Evolutionary conservation across 2,888 invertebrate species (phyloP).

Genomic region (Melanophora roralis): DNA sequence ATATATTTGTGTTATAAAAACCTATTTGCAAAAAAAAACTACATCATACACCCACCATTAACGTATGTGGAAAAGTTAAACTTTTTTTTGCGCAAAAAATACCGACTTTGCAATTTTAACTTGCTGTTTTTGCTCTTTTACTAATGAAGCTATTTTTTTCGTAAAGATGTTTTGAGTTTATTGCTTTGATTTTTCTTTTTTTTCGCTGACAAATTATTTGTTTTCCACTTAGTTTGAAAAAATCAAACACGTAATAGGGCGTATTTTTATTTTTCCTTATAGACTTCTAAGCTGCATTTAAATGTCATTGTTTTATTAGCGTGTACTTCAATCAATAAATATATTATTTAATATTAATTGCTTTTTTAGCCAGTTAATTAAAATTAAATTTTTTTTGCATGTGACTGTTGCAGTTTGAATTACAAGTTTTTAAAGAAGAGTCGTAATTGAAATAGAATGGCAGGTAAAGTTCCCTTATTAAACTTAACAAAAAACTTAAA

Average conservation of each 20-base stretch:
- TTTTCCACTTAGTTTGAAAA: neutral
- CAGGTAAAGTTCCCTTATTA: too few relatives aligned
- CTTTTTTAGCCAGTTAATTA: too few relatives aligned
- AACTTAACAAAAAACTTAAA: too few relatives aligned
- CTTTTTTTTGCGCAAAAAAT: neutral
- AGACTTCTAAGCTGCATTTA: too few relatives aligned
- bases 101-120: conserved; percentile 35
- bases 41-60: too few relatives aligned
- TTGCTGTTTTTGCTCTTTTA: conserved; percentile 34
- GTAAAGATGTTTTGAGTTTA: conserved; percentile 2
- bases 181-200: conserved; percentile 25
- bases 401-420: too few relatives aligned
- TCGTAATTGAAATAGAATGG: too few relatives aligned
- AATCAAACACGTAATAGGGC: conserved; percentile 47
- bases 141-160: conserved; percentile 39
- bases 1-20: neutral
- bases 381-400: too few relatives aligned
- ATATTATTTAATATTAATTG: neutral
- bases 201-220: conserved; percentile 30
- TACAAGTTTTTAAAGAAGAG: too few relatives aligned
- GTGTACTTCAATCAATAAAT: too few relatives aligned
- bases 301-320: too few relatives aligned
- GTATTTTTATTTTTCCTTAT: neutral
- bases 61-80: too few relatives aligned
- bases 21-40: neutral